Evolutionary conservation across 2,113 vertebrate genomes (phyloP).

Genomic region (Acanthisitta chloris): DNA sequence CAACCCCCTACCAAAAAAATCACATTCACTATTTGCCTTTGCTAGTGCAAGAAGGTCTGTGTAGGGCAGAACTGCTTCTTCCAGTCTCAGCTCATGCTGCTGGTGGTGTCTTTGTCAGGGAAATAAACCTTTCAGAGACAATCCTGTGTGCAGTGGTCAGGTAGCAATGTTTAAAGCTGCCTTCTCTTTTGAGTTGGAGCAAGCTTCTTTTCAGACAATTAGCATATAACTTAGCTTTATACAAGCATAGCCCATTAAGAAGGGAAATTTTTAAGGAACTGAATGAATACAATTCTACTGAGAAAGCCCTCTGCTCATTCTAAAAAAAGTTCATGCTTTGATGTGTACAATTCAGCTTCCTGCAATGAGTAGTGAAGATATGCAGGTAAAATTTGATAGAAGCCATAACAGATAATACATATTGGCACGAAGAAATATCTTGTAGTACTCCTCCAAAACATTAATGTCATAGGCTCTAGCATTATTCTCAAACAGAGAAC

Average conservation of each 20-base stretch:
- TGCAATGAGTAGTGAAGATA: not conserved
- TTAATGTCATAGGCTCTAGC: not conserved
- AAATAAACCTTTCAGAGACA: not conserved
- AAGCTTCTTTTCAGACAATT: not conserved
- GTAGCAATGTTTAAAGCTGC: not conserved
- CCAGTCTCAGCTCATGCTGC: not conserved
- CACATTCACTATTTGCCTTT: not conserved
- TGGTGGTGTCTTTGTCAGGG: not conserved
- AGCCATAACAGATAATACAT: not conserved
- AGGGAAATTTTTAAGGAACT: not conserved
- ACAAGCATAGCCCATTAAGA: not conserved
- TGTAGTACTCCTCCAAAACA: not conserved
- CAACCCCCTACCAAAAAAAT: accelerated
- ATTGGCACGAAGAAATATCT: not conserved
- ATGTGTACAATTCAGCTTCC: not conserved
- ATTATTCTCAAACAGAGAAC: not conserved
- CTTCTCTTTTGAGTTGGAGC: not conserved
- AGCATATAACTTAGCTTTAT: not conserved
- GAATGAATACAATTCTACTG: not conserved
- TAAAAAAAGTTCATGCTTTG: not conserved
- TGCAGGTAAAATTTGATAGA: not conserved
- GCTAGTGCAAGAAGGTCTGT: not conserved
- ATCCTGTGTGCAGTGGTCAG: not conserved
- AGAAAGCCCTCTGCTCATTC: not conserved
- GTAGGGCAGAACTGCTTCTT: not conserved